phyloP scores from a whole-genome alignment of 2,113 vertebrate genomes.

The Sprattus sprattus region DNA sequence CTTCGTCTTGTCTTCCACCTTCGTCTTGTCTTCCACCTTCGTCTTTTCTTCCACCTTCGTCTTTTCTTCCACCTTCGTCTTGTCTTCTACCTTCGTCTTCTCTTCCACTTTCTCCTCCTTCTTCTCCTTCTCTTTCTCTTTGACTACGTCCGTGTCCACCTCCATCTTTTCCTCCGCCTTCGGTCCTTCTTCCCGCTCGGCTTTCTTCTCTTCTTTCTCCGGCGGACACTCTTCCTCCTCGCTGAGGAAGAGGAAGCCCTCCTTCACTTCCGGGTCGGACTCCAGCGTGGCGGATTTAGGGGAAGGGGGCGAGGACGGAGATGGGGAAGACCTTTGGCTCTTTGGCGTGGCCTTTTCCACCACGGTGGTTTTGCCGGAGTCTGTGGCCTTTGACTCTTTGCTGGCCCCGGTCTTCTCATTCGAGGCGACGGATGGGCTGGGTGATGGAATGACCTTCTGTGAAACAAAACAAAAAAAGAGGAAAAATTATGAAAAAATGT shows the following conservation, averaged over 20 bases:
- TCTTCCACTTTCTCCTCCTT: neutral
- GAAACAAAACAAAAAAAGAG: neutral
- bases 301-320: slow-evolving; percentile 12
- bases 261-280: slow-evolving; percentile 51
- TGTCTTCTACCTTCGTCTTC: too few species aligned
- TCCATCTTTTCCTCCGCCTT: slow-evolving; percentile 60
- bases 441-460: neutral
- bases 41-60: slow-evolving; percentile 33
- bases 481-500: neutral
- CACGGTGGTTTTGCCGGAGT: neutral
- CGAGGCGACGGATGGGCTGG: neutral
- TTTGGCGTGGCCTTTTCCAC: slow-evolving; percentile 4
- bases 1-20: slow-evolving; percentile 45
- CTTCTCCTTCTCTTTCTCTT: slow-evolving; percentile 32
- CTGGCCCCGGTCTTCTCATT: slow-evolving; percentile 34
- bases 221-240: slow-evolving; percentile 44
- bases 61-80: slow-evolving; percentile 58
- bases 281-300: slow-evolving; percentile 19
- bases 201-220: slow-evolving; percentile 39
- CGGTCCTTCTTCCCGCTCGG: slow-evolving; percentile 41
- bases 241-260: slow-evolving; percentile 52
- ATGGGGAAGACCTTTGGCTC: slow-evolving; percentile 44
- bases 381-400: slow-evolving; percentile 23
- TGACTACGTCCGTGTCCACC: slow-evolving; percentile 11
- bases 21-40: slow-evolving; percentile 29